Evolutionary conservation across 2,113 vertebrate genomes (phyloP).

Genomic region (Crotalus horridus): DNA sequence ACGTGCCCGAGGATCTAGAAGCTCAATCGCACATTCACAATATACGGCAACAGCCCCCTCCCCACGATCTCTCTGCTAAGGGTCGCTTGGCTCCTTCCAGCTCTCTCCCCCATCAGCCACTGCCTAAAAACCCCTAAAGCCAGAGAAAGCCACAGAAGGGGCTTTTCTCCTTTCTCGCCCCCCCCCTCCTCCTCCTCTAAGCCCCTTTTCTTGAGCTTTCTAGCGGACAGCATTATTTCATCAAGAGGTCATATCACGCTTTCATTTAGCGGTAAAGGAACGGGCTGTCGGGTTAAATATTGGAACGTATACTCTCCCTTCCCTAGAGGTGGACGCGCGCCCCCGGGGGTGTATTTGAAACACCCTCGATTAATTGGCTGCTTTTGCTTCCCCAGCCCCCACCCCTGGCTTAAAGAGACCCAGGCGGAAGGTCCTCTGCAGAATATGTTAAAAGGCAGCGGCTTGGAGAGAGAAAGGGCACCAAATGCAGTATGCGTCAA

Average conservation of each 20-base stretch:
- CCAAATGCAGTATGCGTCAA: conserved; percentile 86
- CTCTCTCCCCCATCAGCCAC: neutral
- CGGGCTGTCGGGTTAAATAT: conserved; percentile 47
- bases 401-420: conserved; percentile 64
- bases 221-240: neutral
- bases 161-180: neutral
- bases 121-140: conserved; percentile 5
- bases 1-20: neutral
- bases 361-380: conserved; percentile 70
- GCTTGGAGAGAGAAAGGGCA: conserved; percentile 78
- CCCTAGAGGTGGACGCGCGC: conserved; percentile 27
- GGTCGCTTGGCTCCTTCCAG: neutral
- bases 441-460: conserved; percentile 73
- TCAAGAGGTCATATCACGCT: conserved; percentile 69
- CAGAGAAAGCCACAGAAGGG: conserved; percentile 15
- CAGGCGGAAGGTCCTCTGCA: conserved; percentile 77
- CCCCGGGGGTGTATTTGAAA: conserved; percentile 45
- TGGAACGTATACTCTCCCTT: neutral
- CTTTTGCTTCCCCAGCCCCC: conserved; percentile 60
- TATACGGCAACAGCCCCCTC: neutral
- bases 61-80: neutral
- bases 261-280: conserved; percentile 53
- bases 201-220: conserved; percentile 44
- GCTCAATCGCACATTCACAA: neutral
- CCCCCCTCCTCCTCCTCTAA: neutral